These are phyloP conservation scores for Anoura caudifer DNA, from an alignment of 2,113 vertebrate species.

Conservation along the genomic window DNA sequence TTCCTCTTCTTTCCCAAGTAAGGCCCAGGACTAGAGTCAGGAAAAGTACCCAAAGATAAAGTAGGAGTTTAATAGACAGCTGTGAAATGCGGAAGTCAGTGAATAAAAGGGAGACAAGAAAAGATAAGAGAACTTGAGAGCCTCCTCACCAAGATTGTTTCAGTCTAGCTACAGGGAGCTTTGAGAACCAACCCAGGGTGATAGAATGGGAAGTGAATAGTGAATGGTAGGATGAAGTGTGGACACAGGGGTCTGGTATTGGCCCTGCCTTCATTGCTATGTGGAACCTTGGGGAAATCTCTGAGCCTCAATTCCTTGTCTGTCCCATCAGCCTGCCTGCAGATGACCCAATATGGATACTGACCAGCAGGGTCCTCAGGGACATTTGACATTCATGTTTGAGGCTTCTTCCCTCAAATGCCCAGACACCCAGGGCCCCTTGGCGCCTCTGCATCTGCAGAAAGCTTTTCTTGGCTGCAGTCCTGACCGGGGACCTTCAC, in stretches of 20 bases:
- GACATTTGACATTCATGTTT: background rate
- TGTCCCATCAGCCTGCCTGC: background rate
- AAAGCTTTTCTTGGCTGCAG: constrained; percentile 67
- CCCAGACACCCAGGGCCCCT: background rate
- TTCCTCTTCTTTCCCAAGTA: constrained; percentile 3
- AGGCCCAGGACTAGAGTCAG: background rate
- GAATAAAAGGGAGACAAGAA: background rate
- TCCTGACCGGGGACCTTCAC: constrained; percentile 34
- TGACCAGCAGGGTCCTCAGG: background rate
- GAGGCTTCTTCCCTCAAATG: constrained; percentile 5
- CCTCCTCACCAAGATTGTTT: background rate
- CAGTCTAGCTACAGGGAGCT: background rate
- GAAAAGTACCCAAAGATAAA: background rate
- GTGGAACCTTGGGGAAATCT: background rate
- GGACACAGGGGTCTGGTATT: background rate
- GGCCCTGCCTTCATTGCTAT: background rate
- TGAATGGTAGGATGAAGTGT: background rate
- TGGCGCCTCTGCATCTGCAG: constrained; percentile 4
- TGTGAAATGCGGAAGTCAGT: background rate
- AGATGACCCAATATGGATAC: background rate
- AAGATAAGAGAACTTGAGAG: background rate
- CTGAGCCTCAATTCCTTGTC: background rate
- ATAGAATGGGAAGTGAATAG: background rate
- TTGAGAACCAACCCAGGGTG: background rate
- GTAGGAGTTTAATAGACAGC: background rate